Evolutionary conservation across 2,113 vertebrate species (phyloP).

Genomic region (Melanerpes aurifrons): DNA sequence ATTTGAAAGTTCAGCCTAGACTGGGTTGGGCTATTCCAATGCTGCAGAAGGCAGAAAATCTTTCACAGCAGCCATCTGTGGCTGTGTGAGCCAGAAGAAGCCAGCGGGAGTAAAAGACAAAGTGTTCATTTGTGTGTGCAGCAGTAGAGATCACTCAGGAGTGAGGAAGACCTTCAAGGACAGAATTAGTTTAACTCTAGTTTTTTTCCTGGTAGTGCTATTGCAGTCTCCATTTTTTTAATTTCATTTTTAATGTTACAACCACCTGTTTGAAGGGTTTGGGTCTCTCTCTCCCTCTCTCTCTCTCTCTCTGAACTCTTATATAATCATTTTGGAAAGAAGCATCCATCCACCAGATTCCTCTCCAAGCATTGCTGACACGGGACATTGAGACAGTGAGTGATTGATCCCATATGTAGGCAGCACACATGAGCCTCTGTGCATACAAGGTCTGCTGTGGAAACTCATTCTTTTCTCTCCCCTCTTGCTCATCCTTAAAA

Average conservation of each 20-base stretch:
- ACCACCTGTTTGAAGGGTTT: not conserved
- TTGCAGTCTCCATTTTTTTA: not conserved
- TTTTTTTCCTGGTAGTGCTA: not conserved
- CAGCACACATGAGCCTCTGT: not conserved
- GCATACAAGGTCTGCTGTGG: not conserved
- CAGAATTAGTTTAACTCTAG: not conserved
- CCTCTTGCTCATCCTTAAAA: conserved; percentile 23
- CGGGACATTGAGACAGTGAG: not conserved
- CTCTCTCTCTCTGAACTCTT: not conserved
- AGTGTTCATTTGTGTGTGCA: not conserved
- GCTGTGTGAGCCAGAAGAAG: not conserved
- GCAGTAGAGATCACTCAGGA: not conserved
- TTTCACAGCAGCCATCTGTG: not conserved
- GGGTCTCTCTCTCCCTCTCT: not conserved
- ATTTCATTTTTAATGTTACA: not conserved
- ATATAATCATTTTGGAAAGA: not conserved
- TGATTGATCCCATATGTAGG: not conserved
- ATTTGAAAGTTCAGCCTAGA: not conserved
- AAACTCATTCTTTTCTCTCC: not conserved
- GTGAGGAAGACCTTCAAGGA: not conserved
- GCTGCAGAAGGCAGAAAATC: not conserved
- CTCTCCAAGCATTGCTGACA: not conserved
- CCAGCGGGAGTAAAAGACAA: not conserved
- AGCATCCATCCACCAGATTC: not conserved
- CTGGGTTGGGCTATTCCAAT: not conserved